Evolutionary conservation across 53 echinoderm and acorn worm genomes (phyloP), one percentile per base, ranked within the genome.

Genomic region (Crossaster papposus): DNA sequence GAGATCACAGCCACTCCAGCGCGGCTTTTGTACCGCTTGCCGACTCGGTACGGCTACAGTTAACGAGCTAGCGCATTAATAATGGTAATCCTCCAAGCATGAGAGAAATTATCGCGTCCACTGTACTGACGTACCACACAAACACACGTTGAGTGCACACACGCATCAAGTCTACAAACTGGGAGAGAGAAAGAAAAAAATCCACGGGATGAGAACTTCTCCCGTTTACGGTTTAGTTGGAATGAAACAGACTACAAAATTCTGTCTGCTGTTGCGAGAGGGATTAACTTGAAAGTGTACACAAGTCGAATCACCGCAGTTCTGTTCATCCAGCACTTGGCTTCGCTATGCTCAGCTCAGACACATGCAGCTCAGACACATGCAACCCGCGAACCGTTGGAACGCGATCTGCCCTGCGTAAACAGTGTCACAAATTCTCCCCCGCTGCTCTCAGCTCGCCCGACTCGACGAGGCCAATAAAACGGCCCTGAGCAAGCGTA

Each of bases 41-140:
- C 85, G 85, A 85, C 85, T 53, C 20, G 70, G 32, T 74, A 31
- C 85, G 74, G 85, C 73, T 85, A 74, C 74, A 74, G 73, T 85
- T 85, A 85, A 85, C 85, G 85, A 85, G 85, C 85, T 85, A 85
- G 85, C 85, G 85, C 85, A 85, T 85, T 85, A 85, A 73, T 85
- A 85, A 85, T 74, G 74, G 85, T 85, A 74, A 85, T 85, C 85
- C 74, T 30, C 72, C 74, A 74, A 32, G 72, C 85, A 73, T 72
- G 73, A 74, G 53, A 44, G n/a, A 44, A 85, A 85, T 85, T 73
- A 74, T 85, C 72, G 74, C 85, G 85, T 68, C 83, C 83, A 64
- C 28, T 36, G 29, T 70, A 64, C 28, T 36, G 29, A 83, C 64
- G 64, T 83, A 70, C n/a, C n/a, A n/a, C 83, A 24, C 82, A 74